These are phyloP conservation scores for Philotrypesis tridentata DNA, from an alignment of 1,140 invertebrate species.

Conservation along the genomic window DNA sequence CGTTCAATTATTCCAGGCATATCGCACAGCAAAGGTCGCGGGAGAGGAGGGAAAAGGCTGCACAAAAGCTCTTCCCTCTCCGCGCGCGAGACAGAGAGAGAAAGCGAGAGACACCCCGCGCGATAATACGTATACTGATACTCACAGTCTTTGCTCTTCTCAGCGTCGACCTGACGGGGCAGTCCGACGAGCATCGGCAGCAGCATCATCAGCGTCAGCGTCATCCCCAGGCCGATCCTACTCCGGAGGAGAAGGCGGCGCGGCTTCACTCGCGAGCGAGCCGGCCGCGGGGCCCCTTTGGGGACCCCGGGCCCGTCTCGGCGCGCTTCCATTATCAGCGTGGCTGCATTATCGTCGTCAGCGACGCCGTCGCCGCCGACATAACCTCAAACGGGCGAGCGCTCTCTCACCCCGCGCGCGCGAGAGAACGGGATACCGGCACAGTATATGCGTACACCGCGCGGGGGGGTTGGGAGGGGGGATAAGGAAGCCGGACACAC, in stretches of 20 bases:
- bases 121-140: constrained; percentile 43
- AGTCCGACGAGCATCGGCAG: constrained; percentile 48
- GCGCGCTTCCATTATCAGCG: constrained; percentile 4
- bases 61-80: no score
- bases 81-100: no score
- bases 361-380: constrained; percentile 46
- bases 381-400: constrained; percentile 52
- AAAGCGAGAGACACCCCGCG: no score
- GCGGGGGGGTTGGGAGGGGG: no score
- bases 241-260: constrained; percentile 13
- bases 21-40: no score
- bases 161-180: constrained; percentile 55
- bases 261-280: constrained; percentile 10
- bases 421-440: no score
- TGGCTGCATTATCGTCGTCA: constrained; percentile 18
- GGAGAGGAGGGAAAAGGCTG: no score
- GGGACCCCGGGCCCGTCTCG: constrained; percentile 21
- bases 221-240: neutral
- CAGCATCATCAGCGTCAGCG: neutral
- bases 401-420: constrained; percentile 23
- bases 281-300: neutral
- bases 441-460: no score
- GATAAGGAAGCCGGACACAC: no score
- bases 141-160: constrained; percentile 68
- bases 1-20: no score